Base-by-base conservation (phyloP, 1,140 invertebrate species). In the Adelges cooleyi region DNA sequence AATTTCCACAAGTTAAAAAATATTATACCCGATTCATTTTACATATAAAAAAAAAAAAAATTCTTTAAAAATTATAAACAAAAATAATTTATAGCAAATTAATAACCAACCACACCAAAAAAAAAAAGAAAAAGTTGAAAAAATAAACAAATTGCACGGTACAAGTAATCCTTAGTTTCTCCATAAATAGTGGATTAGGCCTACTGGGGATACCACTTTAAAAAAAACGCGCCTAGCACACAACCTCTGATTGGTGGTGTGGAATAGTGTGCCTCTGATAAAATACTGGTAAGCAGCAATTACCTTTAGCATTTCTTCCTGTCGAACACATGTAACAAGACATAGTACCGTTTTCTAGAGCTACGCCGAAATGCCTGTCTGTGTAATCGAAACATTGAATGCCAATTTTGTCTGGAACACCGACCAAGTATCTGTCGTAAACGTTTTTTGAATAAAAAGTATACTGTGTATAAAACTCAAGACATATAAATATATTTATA, bases 161-260 rank as follows among this genome's bases (percentile, higher is more conserved):
- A 27, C 23, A 59, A 59, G 40, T 46, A 11, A 59, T 46, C 17
- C 53, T 38, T 9, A 23, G 5, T 20, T 22, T 36, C 25, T 51
- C 33, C 27, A 29, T 22, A 11, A 10, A 23, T 42, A 53, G 65
- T 66, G 65, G 65, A 66, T 3, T 66, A 66, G 65, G 65, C 65
- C 65, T 66, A 66, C 38, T 53, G 65, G 65, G 65, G 65, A 66
- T 1, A 66, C 65, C 65, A 66, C 65, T 66, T 51, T 0, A 66
- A 66, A 66, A 66, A 66, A 66, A 66, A 53, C 65, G 65, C 65
- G 17, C 36, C 65, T 42, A 6, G 13, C 36, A 66, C 65, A 52
- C 40, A 42, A 66, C 65, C 65, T 44, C 51, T 33, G 25, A n/a
- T 42, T 13, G 36, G 51, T 66, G 48, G 65, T 51, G 49, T 66